A percentile compares a stretch with the other conserved stretches of the same genome.
Evolutionary conservation across 2,888 invertebrate genomes (phyloP).

Genomic region (Dendrolimus houi): DNA sequence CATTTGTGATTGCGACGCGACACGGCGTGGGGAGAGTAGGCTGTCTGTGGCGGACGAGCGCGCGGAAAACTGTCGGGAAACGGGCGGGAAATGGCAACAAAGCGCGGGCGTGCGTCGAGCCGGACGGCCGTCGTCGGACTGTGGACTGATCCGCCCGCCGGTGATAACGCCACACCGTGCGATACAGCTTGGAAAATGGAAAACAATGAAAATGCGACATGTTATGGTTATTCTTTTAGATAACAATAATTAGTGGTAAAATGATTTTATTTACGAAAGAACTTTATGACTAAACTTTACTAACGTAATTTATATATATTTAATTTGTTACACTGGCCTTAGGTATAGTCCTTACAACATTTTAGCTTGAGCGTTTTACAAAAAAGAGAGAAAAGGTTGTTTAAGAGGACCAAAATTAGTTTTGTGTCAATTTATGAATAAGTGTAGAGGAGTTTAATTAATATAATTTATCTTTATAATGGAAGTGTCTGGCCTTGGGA

Average conservation of each 20-base stretch:
- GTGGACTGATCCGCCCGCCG: slow-evolving; percentile 50
- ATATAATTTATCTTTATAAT: too few species aligned
- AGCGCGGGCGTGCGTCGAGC: slow-evolving; percentile 45
- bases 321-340: too few species aligned
- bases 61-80: slow-evolving; percentile 49
- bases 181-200: slow-evolving; percentile 53
- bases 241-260: slow-evolving; percentile 32
- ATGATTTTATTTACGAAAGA: too few species aligned
- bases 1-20: slow-evolving; percentile 46
- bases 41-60: slow-evolving; percentile 21
- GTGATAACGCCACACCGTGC: slow-evolving; percentile 55
- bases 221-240: slow-evolving; percentile 36
- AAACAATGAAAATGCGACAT: slow-evolving; percentile 59
- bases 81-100: slow-evolving; percentile 26
- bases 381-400: too few species aligned
- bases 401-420: too few species aligned
- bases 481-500: too few species aligned
- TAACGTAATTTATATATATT: too few species aligned
- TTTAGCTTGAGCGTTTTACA: too few species aligned
- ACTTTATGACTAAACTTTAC: too few species aligned
- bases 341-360: too few species aligned
- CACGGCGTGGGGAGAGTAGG: slow-evolving; percentile 21
- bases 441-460: too few species aligned
- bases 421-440: too few species aligned
- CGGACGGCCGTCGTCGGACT: slow-evolving; percentile 48